Percentiles rank a stretch among this genome's conserved stretches.
Conservation (phyloP, 2,888 invertebrate species). For the Monoplex corrugatus region DNA sequence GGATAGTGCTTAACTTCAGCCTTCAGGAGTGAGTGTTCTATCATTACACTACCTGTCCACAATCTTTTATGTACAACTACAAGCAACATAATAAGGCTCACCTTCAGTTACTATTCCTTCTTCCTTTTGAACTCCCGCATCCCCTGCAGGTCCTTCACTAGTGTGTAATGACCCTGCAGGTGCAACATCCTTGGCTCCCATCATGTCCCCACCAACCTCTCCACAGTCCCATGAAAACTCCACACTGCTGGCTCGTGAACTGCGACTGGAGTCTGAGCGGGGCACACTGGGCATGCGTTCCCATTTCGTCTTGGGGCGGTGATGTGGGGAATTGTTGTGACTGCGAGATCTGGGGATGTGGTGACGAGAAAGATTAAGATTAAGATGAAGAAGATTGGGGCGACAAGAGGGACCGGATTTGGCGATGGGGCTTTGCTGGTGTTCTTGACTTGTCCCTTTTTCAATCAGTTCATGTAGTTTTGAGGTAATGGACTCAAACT, state of each 20-base stretch:
- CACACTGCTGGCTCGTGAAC: constrained; percentile 63
- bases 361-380: not conserved
- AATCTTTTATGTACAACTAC: too few species aligned
- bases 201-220: constrained; percentile 51
- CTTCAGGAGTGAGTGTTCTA: too few species aligned
- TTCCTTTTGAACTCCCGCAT: too few species aligned
- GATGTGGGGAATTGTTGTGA: constrained; percentile 17
- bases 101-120: too few species aligned
- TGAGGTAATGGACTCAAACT: constrained; percentile 71
- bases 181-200: not conserved
- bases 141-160: too few species aligned
- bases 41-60: too few species aligned
- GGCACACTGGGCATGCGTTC: constrained; percentile 59
- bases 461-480: constrained; percentile 69
- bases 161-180: too few species aligned
- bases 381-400: not conserved
- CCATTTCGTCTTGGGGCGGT: constrained; percentile 54
- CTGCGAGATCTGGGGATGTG: not conserved
- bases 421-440: not conserved
- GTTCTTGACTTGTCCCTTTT: constrained; percentile 45
- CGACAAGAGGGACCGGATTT: constrained; percentile 10
- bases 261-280: constrained; percentile 57
- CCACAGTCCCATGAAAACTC: constrained; percentile 73
- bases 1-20: too few species aligned
- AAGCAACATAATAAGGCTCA: too few species aligned